Evolutionary conservation across 2,797 vertebrate genomes (phyloP).

Genomic region (Gymnoscopelus braueri): DNA sequence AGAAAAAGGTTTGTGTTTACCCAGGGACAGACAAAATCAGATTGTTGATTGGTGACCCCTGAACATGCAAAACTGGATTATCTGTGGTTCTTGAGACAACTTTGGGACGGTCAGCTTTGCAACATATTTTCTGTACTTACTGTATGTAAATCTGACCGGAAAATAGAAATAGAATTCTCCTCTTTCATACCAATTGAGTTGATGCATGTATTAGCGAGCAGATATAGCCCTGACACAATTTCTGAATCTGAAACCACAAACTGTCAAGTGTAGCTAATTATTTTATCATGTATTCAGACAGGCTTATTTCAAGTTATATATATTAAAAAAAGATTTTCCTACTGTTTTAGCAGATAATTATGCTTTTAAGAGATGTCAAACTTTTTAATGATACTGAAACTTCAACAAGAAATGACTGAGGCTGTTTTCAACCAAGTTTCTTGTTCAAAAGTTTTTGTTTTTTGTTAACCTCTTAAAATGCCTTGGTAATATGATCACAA

Average conservation of each 20-base stretch:
- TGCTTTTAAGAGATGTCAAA: too few species aligned
- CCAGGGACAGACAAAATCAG: not conserved
- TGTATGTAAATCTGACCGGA: not conserved
- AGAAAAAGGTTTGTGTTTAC: not conserved
- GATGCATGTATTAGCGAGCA: constrained; percentile 16
- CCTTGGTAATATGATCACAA: too few species aligned
- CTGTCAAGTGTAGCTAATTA: not conserved
- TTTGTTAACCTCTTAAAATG: too few species aligned
- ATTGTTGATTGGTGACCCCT: too few species aligned
- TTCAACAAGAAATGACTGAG: too few species aligned
- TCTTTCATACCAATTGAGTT: constrained; percentile 30
- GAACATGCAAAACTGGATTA: not conserved
- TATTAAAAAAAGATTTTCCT: too few species aligned
- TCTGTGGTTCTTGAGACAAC: not conserved
- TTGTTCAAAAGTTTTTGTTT: too few species aligned
- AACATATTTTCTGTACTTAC: not conserved
- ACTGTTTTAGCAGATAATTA: too few species aligned
- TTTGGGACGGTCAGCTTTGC: too few species aligned
- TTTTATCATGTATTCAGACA: not conserved
- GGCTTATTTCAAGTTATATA: constrained; percentile 1
- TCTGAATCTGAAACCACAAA: not conserved
- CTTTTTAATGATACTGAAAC: too few species aligned
- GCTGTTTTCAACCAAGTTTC: too few species aligned
- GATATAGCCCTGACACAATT: constrained; percentile 15
- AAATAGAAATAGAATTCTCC: not conserved